Conservation (phyloP, 2,113 vertebrate genomes). For the Semicossyphus pulcher region DNA sequence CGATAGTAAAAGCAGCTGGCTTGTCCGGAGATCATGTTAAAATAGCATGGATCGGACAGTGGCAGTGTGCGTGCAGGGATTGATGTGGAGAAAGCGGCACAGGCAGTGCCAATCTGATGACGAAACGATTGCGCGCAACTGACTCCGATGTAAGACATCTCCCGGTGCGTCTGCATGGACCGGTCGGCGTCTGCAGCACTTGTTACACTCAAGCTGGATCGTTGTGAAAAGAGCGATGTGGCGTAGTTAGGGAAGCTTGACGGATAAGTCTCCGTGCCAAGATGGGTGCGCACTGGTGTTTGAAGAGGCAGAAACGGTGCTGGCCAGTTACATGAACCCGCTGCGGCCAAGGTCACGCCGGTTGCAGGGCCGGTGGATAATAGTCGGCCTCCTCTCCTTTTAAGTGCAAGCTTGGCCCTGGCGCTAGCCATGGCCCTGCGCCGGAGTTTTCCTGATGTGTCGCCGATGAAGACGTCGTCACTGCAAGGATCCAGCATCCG, state of each 20-base stretch:
- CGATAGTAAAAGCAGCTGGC: slow-evolving; percentile 82
- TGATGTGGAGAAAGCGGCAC: slow-evolving; percentile 74
- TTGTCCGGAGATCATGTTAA: slow-evolving; percentile 80
- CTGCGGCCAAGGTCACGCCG: slow-evolving; percentile 72
- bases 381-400: slow-evolving; percentile 65
- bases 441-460: slow-evolving; percentile 82
- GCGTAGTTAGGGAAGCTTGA: slow-evolving; percentile 65
- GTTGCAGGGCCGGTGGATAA: slow-evolving; percentile 65
- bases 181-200: slow-evolving; percentile 47
- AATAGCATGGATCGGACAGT: slow-evolving; percentile 69
- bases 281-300: slow-evolving; percentile 61
- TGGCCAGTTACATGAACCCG: slow-evolving; percentile 84
- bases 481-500: slow-evolving; percentile 88
- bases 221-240: slow-evolving; percentile 69
- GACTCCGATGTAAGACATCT: slow-evolving; percentile 75
- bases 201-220: slow-evolving; percentile 53
- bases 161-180: slow-evolving; percentile 72
- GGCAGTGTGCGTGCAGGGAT: slow-evolving; percentile 73
- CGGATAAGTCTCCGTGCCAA: slow-evolving; percentile 58
- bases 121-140: slow-evolving; percentile 69
- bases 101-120: slow-evolving; percentile 72
- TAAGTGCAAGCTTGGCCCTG: slow-evolving; percentile 75
- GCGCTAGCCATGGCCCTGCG: slow-evolving; percentile 71
- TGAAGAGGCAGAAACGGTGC: slow-evolving; percentile 79
- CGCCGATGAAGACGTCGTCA: slow-evolving; percentile 86